Percentiles rank a stretch among this genome's conserved stretches.
Conservation (phyloP, 2,797 vertebrate genomes). For the Falco novaeseelandiae region DNA sequence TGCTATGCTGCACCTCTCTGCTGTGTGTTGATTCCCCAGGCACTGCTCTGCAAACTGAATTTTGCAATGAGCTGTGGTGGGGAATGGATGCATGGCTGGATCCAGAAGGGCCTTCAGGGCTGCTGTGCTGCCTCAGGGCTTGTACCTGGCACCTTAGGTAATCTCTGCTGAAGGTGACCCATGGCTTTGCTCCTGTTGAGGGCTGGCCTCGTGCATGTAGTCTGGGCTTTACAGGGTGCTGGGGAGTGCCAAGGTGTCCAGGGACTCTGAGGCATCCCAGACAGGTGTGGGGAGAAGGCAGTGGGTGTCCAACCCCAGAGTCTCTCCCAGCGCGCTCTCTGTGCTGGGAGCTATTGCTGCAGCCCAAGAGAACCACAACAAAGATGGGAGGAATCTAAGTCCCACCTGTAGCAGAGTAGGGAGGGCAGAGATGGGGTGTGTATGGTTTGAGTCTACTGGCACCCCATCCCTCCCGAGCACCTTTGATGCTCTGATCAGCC, state of each 20-base stretch:
- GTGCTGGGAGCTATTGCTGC: neutral
- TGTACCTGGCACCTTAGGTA: neutral
- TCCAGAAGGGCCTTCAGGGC: neutral
- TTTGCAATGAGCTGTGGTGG: neutral
- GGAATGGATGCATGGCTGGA: neutral
- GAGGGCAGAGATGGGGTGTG: neutral
- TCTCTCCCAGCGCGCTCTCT: neutral
- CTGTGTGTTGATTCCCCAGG: accelerated
- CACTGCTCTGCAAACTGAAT: neutral
- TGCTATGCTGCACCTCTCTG: neutral
- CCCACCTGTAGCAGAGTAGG: neutral
- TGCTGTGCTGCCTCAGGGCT: neutral
- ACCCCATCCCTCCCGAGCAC: neutral
- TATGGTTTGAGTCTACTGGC: neutral
- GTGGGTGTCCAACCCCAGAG: neutral
- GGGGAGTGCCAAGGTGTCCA: neutral
- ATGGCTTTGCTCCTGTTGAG: neutral
- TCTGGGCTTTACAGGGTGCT: neutral
- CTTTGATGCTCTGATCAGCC: neutral
- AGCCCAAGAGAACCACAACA: neutral
- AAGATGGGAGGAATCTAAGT: neutral
- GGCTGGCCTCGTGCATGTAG: neutral
- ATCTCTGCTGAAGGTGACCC: neutral
- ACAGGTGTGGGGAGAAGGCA: neutral
- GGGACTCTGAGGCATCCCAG: neutral